phyloP scores from a whole-genome alignment of 2,797 vertebrate genomes.

The Spondyliosoma cantharus region DNA sequence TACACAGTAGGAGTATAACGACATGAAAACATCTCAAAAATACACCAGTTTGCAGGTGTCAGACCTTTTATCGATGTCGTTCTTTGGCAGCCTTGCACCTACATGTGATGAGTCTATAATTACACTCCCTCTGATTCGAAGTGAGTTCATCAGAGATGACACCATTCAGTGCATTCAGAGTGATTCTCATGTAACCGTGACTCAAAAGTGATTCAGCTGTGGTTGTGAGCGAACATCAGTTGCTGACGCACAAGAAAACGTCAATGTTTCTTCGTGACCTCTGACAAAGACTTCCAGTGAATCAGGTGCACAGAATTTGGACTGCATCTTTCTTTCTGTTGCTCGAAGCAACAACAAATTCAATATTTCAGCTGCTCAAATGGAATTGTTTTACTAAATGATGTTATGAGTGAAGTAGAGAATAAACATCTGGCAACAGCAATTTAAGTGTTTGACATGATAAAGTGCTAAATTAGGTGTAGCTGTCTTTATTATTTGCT shows the following conservation, averaged over 20 bases:
- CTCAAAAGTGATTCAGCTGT: slow-evolving; percentile 39
- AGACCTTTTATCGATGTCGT: neutral
- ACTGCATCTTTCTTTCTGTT: slow-evolving; percentile 13
- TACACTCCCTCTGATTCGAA: neutral
- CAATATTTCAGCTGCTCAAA: neutral
- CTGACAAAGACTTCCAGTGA: slow-evolving; percentile 20
- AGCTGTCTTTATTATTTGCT: slow-evolving; percentile 34
- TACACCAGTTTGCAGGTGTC: neutral
- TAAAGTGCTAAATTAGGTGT: slow-evolving; percentile 23
- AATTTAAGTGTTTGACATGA: slow-evolving; percentile 30
- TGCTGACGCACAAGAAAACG: slow-evolving; percentile 21
- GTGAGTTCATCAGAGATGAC: neutral
- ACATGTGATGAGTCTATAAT: neutral
- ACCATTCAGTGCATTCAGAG: slow-evolving; percentile 3
- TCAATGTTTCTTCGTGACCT: slow-evolving; percentile 7
- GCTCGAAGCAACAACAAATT: neutral
- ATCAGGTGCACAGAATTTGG: slow-evolving; percentile 1
- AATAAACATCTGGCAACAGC: slow-evolving; percentile 55
- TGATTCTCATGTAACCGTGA: slow-evolving; percentile 35
- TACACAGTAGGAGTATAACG: neutral
- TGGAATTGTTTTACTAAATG: slow-evolving; percentile 15
- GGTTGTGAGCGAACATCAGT: slow-evolving; percentile 22
- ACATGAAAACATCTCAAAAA: neutral
- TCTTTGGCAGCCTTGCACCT: neutral
- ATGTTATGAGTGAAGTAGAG: slow-evolving; percentile 25